Evolutionary conservation across 1,140 invertebrate genomes (phyloP).

Genomic region (roundworm (Caenorhabditis elegans)): WBcel235 BX284604.4:10685001-10685500

Average conservation of each 20-base stretch:
- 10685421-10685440: too few species aligned
- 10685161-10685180: too few species aligned
- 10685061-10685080: neutral
- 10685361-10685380: too few species aligned
- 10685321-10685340: too few species aligned
- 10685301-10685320: too few species aligned
- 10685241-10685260: neutral
- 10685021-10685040: neutral
- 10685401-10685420: too few species aligned
- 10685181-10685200: neutral
- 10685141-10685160: too few species aligned
- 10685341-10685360: too few species aligned
- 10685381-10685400: too few species aligned
- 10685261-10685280: neutral
- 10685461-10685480: too few species aligned
- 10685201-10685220: neutral
- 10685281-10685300: neutral
- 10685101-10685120: slow-evolving; percentile 9
- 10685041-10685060: neutral
- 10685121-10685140: neutral
- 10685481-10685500: too few species aligned
- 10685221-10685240: neutral
- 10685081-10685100: neutral
- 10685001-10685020: neutral
- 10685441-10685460: too few species aligned